phyloP scores from a whole-genome alignment of 2,113 vertebrate species.

The Cricetomys ansorgei region DNA sequence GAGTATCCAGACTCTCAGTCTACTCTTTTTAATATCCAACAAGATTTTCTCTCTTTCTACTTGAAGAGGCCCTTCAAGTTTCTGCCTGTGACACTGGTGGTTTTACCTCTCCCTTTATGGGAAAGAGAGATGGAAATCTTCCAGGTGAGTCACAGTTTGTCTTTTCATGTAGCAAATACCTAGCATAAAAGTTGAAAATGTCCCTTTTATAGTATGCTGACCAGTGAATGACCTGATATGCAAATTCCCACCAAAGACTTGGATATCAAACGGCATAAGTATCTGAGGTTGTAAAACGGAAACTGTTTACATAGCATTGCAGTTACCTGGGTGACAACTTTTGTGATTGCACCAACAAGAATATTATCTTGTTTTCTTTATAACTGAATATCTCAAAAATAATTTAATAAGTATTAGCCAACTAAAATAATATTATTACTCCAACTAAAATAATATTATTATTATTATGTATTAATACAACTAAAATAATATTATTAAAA shows the following conservation, averaged over 20 bases:
- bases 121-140: constrained; percentile 46
- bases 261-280: not conserved
- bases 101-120: constrained; percentile 37
- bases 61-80: not conserved
- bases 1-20: not conserved
- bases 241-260: not conserved
- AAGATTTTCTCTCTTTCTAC: not conserved
- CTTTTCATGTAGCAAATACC: constrained; percentile 53
- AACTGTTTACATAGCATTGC: not conserved
- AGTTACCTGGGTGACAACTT: not conserved
- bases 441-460: no score
- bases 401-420: not conserved
- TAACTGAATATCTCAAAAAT: not conserved
- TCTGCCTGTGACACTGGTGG: not conserved
- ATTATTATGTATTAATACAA: not conserved
- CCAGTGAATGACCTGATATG: not conserved
- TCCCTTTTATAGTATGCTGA: not conserved
- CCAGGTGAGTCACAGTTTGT: constrained; percentile 39
- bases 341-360: not conserved
- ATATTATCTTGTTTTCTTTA: not conserved
- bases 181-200: not conserved
- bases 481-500: not conserved
- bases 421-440: no score
- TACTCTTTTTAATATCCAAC: not conserved
- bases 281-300: not conserved